Evolutionary conservation across 2,113 vertebrate species (phyloP).

Genomic region (Ictidomys tridecemlineatus): DNA sequence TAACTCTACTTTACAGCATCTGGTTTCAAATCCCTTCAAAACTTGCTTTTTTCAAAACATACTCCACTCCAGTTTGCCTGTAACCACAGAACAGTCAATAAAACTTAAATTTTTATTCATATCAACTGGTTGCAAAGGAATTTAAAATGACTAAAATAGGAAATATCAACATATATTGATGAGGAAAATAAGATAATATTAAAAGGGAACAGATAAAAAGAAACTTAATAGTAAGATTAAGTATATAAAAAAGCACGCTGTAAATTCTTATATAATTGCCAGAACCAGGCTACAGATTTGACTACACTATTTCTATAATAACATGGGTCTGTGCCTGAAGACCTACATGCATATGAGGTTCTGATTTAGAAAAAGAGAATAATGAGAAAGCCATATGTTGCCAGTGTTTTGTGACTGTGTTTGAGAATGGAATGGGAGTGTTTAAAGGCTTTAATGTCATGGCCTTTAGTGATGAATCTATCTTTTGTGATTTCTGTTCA

Average conservation of each 20-base stretch:
- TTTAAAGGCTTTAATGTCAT: constrained; percentile 48
- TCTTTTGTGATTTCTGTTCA: constrained; percentile 31
- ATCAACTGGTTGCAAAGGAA: not conserved
- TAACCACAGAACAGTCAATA: not conserved
- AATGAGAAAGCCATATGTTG: not conserved
- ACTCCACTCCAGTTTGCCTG: not conserved
- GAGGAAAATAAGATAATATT: not conserved
- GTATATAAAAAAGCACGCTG: not conserved
- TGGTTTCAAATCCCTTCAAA: not conserved
- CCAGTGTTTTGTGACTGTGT: not conserved
- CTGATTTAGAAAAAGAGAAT: not conserved
- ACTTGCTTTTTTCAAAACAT: not conserved
- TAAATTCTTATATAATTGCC: not conserved
- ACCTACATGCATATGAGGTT: not conserved
- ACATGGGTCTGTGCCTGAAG: not conserved
- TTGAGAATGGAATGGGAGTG: not conserved
- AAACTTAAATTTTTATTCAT: constrained; percentile 35
- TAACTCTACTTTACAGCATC: not conserved
- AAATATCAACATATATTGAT: not conserved
- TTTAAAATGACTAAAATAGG: not conserved
- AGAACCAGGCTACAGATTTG: not conserved
- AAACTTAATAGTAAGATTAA: not conserved
- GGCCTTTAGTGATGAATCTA: constrained; percentile 43
- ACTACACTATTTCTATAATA: not conserved
- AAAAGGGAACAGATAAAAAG: constrained; percentile 2